These are phyloP conservation scores for Spizaetus ornatus DNA, from an alignment of 2,113 vertebrate species.

Conservation along the genomic window DNA sequence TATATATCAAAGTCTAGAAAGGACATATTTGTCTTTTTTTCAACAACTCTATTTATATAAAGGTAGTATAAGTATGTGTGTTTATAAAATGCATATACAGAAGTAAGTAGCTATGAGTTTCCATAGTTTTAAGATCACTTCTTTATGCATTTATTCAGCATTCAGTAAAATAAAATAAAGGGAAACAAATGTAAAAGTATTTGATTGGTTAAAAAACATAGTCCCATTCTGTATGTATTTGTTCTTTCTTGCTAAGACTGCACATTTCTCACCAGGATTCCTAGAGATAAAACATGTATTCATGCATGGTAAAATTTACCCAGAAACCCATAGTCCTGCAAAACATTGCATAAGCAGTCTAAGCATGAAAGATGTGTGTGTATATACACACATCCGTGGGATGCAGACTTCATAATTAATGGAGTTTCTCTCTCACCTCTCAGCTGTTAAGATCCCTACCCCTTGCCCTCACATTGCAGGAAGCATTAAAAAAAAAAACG, in stretches of 20 bases:
- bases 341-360: not conserved
- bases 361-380: not conserved
- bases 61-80: not conserved
- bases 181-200: not conserved
- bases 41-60: not conserved
- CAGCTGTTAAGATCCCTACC: not conserved
- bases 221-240: not conserved
- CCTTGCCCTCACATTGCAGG: not conserved
- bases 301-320: not conserved
- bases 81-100: not conserved
- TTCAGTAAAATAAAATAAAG: not conserved
- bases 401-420: not conserved
- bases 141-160: not conserved
- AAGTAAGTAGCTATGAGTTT: not conserved
- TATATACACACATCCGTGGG: not conserved
- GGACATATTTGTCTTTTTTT: not conserved
- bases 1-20: not conserved
- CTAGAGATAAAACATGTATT: not conserved
- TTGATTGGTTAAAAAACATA: not conserved
- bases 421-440: not conserved
- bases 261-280: not conserved
- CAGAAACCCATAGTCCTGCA: not conserved
- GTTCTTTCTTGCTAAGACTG: not conserved
- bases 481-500: not conserved
- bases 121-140: not conserved